phyloP scores from a whole-genome alignment of 1,140 invertebrate genomes.

The Pristionchus pacificus region DNA sequence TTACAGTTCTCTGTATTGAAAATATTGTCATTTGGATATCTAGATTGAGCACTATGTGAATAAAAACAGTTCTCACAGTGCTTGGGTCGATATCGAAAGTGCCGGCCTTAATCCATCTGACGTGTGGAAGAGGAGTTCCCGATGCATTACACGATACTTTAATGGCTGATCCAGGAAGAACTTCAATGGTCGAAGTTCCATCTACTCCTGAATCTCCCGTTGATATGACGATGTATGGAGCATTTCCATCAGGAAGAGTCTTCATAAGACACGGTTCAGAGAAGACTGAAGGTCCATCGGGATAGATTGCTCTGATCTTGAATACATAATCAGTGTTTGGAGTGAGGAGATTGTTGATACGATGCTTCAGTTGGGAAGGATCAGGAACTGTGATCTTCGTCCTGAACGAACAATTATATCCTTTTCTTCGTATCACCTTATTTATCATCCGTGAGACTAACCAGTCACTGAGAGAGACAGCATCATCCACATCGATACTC shows the following conservation, averaged over 20 bases:
- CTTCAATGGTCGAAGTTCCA: conserved; percentile 44
- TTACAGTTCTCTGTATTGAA: conserved; percentile 30
- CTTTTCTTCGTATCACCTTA: conserved; percentile 6
- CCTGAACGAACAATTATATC: conserved; percentile 24
- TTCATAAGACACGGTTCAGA: conserved; percentile 57
- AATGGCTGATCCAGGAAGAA: conserved; percentile 54
- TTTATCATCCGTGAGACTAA: conserved; percentile 19
- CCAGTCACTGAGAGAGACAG: conserved; percentile 47
- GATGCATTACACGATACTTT: conserved; percentile 54
- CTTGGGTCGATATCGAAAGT: conserved; percentile 54
- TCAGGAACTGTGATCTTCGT: conserved; percentile 44
- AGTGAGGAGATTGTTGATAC: conserved; percentile 43
- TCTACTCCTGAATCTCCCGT: conserved; percentile 50
- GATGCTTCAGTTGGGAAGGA: conserved; percentile 31
- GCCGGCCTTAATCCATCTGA: conserved; percentile 55
- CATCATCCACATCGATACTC: conserved; percentile 53
- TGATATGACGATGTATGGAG: conserved; percentile 54
- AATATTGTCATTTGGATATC: too few species aligned
- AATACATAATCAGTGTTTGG: conserved; percentile 57
- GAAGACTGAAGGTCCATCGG: conserved; percentile 53
- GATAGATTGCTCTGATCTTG: conserved; percentile 54
- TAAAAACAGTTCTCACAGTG: conserved; percentile 29
- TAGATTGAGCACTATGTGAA: neutral
- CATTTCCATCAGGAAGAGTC: conserved; percentile 53
- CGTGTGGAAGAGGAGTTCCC: conserved; percentile 46